These are phyloP conservation scores for Entomobrya multifasciata DNA, from an alignment of 2,888 invertebrate genomes.

Conservation along the genomic window DNA sequence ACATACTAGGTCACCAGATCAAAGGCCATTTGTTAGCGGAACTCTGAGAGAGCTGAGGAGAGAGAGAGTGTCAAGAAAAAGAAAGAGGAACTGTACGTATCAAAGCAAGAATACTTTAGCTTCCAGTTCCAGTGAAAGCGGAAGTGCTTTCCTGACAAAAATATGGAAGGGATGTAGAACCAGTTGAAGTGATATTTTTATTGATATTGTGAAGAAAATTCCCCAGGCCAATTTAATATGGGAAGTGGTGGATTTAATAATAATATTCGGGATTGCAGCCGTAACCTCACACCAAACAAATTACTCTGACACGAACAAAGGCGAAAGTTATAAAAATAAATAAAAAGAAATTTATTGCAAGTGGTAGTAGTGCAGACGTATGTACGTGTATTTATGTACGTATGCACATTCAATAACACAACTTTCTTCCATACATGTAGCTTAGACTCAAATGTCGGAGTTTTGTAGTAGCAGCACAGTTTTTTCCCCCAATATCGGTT, in stretches of 20 bases:
- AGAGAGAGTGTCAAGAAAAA: no score
- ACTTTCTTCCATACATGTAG: background rate
- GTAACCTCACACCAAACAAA: conserved; percentile 21
- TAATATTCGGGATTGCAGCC: conserved; percentile 24
- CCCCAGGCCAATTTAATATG: conserved; percentile 4
- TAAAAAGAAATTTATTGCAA: conserved; percentile 28
- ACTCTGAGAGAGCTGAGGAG: conserved; percentile 23
- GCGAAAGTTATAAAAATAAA: conserved; percentile 8
- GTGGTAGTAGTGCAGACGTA: conserved; percentile 36
- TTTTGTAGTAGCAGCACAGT: background rate
- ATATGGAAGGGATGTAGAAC: no score
- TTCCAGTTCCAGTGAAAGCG: no score
- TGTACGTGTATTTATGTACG: no score
- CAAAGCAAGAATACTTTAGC: background rate
- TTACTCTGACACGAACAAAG: conserved; percentile 13
- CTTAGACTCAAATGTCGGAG: no score
- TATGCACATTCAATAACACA: background rate
- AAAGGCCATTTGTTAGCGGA: conserved; percentile 25
- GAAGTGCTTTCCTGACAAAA: conserved; percentile 32
- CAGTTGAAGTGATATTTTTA: background rate
- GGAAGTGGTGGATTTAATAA: conserved; percentile 2
- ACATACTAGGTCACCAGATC: conserved; percentile 29
- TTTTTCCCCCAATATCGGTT: conserved; percentile 3
- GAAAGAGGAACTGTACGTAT: background rate
- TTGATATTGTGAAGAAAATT: background rate